A percentile compares a stretch with the other conserved stretches of the same genome.
Conservation (phyloP, 1,140 invertebrate species). For the Pogonognathellus flavescens region DNA sequence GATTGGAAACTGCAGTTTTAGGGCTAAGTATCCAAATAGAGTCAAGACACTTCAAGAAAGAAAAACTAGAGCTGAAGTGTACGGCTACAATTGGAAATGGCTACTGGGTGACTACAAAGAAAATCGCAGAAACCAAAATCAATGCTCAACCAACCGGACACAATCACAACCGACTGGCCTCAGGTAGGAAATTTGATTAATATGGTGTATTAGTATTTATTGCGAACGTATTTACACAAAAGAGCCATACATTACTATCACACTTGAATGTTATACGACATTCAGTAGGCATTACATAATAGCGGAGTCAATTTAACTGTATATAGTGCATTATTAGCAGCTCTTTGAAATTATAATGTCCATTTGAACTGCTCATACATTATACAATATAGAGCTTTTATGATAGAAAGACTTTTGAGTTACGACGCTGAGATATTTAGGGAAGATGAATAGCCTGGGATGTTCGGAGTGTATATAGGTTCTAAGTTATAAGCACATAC, state of each 20-base stretch:
- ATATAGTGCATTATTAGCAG: slow-evolving; percentile 21
- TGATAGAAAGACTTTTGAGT: slow-evolving; percentile 32
- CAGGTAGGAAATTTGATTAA: slow-evolving; percentile 28
- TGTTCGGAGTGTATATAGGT: too few species aligned
- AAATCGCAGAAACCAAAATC: slow-evolving; percentile 63
- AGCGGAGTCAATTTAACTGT: not conserved
- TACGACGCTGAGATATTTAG: slow-evolving; percentile 27
- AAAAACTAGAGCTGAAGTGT: slow-evolving; percentile 68
- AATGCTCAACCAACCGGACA: slow-evolving; percentile 65
- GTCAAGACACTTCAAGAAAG: slow-evolving; percentile 68
- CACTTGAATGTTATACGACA: not conserved
- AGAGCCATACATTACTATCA: not conserved
- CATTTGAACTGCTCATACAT: slow-evolving; percentile 9
- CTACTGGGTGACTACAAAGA: slow-evolving; percentile 61
- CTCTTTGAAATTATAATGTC: slow-evolving; percentile 15
- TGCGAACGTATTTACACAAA: not conserved
- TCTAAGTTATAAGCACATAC: not conserved
- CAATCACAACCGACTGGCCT: slow-evolving; percentile 57
- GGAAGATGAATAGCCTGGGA: slow-evolving; percentile 1
- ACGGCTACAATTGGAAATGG: slow-evolving; percentile 68
- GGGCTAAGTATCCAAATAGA: slow-evolving; percentile 67
- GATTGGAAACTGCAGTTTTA: slow-evolving; percentile 68
- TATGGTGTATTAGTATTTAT: not conserved
- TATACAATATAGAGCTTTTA: slow-evolving; percentile 10
- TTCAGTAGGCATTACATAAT: not conserved